phyloP scores from a whole-genome alignment of 2,113 vertebrate genomes.

The Semicossyphus pulcher region DNA sequence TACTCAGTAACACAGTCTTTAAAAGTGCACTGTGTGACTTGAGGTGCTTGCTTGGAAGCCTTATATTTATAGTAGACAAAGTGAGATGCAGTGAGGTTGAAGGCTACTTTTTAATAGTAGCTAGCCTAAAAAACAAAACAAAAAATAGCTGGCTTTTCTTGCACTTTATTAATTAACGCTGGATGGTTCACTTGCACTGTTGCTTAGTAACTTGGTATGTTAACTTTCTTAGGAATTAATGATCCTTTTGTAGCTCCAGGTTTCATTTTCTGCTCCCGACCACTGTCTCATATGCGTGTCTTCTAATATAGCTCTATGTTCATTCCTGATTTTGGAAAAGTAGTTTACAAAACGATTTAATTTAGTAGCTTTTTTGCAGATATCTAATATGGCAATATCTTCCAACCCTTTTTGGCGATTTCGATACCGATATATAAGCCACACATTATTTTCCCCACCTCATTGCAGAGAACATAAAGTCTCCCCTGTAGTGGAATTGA shows the following conservation, averaged over 20 bases:
- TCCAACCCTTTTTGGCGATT: no score
- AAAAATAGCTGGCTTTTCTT: neutral
- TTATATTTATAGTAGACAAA: neutral
- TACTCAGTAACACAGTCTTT: no score
- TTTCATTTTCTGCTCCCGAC: constrained; percentile 25
- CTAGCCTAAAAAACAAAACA: neutral
- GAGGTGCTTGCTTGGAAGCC: neutral
- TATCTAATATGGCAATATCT: no score
- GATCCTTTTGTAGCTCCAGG: neutral
- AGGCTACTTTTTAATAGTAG: neutral
- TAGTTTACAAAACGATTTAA: no score
- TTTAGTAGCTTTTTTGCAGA: no score
- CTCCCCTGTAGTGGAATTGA: no score
- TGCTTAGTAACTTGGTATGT: neutral
- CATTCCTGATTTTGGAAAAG: no score
- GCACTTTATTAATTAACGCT: neutral
- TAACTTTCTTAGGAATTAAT: neutral
- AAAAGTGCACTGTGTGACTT: neutral
- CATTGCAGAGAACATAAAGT: no score
- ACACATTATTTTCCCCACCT: no score
- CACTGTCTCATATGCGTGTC: no score
- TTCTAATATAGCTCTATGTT: no score
- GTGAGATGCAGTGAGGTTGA: neutral
- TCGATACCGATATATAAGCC: no score
- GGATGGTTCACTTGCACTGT: neutral